Conservation (phyloP, 1,140 invertebrate species). For the Drosophila lacteicornis region DNA sequence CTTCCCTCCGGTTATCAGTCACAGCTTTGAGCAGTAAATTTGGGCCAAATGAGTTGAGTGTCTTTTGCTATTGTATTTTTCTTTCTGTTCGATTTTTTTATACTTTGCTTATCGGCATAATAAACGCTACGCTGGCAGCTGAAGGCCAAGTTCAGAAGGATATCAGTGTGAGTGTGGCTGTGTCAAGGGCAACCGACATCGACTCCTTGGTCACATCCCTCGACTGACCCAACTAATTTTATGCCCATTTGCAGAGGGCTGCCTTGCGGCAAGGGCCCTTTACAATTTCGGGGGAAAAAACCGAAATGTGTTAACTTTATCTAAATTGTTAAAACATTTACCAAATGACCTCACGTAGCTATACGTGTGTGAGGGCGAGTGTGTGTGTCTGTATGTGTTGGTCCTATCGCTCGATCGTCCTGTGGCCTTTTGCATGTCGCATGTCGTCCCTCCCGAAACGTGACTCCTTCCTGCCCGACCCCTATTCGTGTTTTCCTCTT, state of each 20-base stretch:
- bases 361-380: constrained; percentile 32
- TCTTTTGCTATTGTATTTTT: constrained; percentile 28
- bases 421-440: constrained; percentile 59
- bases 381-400: constrained; percentile 17
- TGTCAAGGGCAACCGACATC: constrained; percentile 66
- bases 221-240: constrained; percentile 79
- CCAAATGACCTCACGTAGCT: constrained; percentile 82
- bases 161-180: constrained; percentile 28
- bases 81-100: constrained; percentile 32
- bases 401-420: constrained; percentile 57
- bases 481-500: constrained; percentile 3
- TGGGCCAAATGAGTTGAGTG: constrained; percentile 61
- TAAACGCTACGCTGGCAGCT: constrained; percentile 56
- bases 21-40: constrained; percentile 64
- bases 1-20: constrained; percentile 55
- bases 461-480: constrained; percentile 29
- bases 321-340: constrained; percentile 84
- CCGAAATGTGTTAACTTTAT: constrained; percentile 84
- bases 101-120: constrained; percentile 68
- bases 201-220: constrained; percentile 68
- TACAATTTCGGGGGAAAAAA: constrained; percentile 57
- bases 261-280: constrained; percentile 49
- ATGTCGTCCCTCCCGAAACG: constrained; percentile 49
- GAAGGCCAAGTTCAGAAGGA: constrained; percentile 68
- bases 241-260: constrained; percentile 70